Conservation (phyloP, 1,140 invertebrate genomes). For the Halesus radiatus region DNA sequence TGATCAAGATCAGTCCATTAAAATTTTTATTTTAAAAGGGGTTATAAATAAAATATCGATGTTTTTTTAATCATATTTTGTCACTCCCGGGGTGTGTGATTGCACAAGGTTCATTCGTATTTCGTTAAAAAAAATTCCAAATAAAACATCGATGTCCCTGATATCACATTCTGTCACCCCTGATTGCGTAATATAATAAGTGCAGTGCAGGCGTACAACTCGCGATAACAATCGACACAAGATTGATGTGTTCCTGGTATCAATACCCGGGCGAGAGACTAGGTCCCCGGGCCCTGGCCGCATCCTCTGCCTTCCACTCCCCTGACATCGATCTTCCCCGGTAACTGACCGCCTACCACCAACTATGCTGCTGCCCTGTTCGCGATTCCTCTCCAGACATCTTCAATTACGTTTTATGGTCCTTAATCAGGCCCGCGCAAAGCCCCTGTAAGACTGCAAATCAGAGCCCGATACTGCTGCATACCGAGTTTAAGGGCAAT, state of each 20-base stretch:
- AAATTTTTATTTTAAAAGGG: not conserved
- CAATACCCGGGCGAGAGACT: not conserved
- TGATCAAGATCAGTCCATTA: too few species aligned
- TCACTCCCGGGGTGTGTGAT: too few species aligned
- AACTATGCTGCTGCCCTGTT: not conserved
- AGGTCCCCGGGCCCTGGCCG: not conserved
- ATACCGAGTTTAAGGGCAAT: too few species aligned
- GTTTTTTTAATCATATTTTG: not conserved
- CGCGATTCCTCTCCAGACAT: constrained; percentile 12
- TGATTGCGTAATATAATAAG: not conserved
- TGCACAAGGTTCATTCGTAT: too few species aligned
- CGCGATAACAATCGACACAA: constrained; percentile 10
- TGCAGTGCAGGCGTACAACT: not conserved
- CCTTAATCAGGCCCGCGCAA: constrained; percentile 22
- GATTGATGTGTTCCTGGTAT: constrained; percentile 9
- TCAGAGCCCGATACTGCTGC: not conserved
- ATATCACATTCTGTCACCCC: not conserved
- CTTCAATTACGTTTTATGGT: constrained; percentile 38
- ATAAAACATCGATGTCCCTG: not conserved
- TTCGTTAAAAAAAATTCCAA: too few species aligned
- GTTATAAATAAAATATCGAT: not conserved
- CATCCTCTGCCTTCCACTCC: not conserved
- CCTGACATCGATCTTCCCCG: not conserved
- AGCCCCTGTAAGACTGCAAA: not conserved
- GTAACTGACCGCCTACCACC: not conserved